Percentiles rank a stretch among this genome's conserved stretches.
phyloP scores from a whole-genome alignment of 2,797 vertebrate genomes.

The Sebastes trivittatus region DNA sequence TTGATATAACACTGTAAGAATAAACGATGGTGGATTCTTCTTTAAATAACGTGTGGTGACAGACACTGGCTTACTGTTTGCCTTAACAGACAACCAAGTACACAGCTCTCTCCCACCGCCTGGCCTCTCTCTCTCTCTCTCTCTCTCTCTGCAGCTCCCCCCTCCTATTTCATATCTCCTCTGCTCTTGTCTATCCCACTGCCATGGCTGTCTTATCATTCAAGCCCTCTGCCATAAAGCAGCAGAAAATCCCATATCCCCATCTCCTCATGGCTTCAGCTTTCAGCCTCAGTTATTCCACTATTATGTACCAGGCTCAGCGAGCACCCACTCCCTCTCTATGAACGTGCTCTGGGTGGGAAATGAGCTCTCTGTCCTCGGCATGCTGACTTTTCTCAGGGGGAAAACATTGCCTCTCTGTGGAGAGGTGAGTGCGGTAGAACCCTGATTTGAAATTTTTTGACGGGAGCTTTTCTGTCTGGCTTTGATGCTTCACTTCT shows the following conservation, averaged over 20 bases:
- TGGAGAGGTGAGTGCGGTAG: slow-evolving; percentile 11
- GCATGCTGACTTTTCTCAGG: slow-evolving; percentile 22
- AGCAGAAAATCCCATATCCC: slow-evolving; percentile 61
- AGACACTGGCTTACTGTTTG: slow-evolving; percentile 3
- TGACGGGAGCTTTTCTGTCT: not conserved
- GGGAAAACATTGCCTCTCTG: slow-evolving; percentile 37
- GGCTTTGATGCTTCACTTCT: slow-evolving; percentile 8
- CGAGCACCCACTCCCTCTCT: slow-evolving; percentile 28
- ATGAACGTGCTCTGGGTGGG: slow-evolving; percentile 39
- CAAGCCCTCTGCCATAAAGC: slow-evolving; percentile 43
- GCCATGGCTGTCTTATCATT: slow-evolving; percentile 55
- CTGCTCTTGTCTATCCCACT: slow-evolving; percentile 34
- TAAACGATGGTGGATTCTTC: not conserved
- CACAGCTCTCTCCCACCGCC: not conserved
- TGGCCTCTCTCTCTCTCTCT: not conserved
- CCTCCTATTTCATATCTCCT: slow-evolving; percentile 37
- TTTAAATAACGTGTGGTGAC: not conserved
- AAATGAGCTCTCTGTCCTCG: slow-evolving; percentile 32
- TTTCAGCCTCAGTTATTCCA: slow-evolving; percentile 62
- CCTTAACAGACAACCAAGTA: slow-evolving; percentile 3
- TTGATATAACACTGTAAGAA: not conserved
- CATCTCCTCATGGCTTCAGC: slow-evolving; percentile 55
- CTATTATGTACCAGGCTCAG: slow-evolving; percentile 53
- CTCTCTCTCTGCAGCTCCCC: not conserved
- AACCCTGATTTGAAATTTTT: slow-evolving; percentile 31